These are phyloP conservation scores for Elysia crispata DNA, from an alignment of 2,888 invertebrate genomes.

Conservation along the genomic window DNA sequence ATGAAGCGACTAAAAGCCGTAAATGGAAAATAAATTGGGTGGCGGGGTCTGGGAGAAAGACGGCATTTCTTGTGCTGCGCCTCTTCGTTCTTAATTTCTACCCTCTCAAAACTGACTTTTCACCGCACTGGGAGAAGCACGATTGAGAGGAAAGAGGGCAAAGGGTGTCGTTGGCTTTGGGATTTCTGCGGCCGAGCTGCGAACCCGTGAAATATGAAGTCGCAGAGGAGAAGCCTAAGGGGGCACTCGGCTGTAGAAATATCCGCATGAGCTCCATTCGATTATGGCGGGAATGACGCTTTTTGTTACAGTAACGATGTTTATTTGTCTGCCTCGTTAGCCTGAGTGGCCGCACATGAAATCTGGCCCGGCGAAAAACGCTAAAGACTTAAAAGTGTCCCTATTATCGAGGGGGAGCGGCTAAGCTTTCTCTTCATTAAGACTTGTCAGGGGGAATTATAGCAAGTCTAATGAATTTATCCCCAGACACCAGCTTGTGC, in stretches of 20 bases:
- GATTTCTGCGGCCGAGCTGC: constrained; percentile 26
- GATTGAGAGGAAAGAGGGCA: constrained; percentile 14
- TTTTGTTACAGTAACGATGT: constrained; percentile 56
- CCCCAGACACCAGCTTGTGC: constrained; percentile 41
- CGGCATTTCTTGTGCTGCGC: constrained; percentile 31
- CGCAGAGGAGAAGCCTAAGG: constrained; percentile 23
- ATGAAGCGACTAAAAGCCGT: constrained; percentile 59
- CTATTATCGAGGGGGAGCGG: constrained; percentile 49
- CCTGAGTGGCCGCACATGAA: constrained; percentile 25
- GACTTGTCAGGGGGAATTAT: constrained; percentile 50
- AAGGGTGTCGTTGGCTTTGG: constrained; percentile 16
- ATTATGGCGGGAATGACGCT: constrained; percentile 55
- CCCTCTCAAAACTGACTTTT: constrained; percentile 30
- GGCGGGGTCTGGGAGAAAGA: constrained; percentile 44
- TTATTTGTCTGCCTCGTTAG: constrained; percentile 52
- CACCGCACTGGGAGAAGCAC: constrained; percentile 37
- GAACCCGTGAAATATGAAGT: constrained; percentile 52
- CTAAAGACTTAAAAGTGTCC: constrained; percentile 54
- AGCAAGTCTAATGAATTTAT: constrained; percentile 52
- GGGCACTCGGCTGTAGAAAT: constrained; percentile 24
- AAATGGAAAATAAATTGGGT: constrained; percentile 60
- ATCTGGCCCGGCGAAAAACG: constrained; percentile 32
- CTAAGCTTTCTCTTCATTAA: constrained; percentile 50
- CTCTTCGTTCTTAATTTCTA: too few relatives aligned
- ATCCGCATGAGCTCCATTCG: constrained; percentile 45